Evolutionary conservation across 2,113 vertebrate species (phyloP), one percentile per base, ranked within the genome.

Genomic region (Mohoua ochrocephala): DNA sequence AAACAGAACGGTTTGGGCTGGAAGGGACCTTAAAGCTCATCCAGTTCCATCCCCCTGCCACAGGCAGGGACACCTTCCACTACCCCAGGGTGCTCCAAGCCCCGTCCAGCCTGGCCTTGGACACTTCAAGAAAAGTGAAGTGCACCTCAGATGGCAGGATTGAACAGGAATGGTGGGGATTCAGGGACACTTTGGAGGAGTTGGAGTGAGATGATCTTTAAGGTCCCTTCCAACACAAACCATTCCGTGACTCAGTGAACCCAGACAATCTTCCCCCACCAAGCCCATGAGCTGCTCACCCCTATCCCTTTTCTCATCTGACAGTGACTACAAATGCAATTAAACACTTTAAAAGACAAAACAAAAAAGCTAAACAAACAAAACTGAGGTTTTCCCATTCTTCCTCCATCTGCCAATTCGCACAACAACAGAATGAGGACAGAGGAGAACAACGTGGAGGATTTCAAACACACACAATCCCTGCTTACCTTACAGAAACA

Each of bases 61-160:
- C 13, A 28, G 23, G 26, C 42, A 64, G 21, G 39, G 61, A 54
- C 41, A 35, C 22, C 53, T 56, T 12, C 49, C 49, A 37, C 24
- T 8, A 2, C 5, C 11, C 49, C 35, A 63, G 49, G 87, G 0
- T 49, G 41, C 56, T 77, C 26, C 10, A 31, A 76, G 47, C 17
- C 30, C 41, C 0, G 1, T 28, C 47, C 63, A 42, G 0, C 41
- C 31, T 42, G 63, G 47, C 70, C 63, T 61, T 6, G 49, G 35
- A 0, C 71, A 24, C 41, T 54, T 33, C 11, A 69, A 41, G 15
- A 68, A 6, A 44, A 26, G 52, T 27, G 20, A 16, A 86, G 30
- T 4, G 39, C 28, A 15, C 11, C 13, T 53, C 0, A 0, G 49
- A 7, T 18, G n/a, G 60, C 10, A 14, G 2, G 30, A n/a, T 2